phyloP scores from a whole-genome alignment of 2,797 vertebrate species.

The Chelidonichthys spinosus region DNA sequence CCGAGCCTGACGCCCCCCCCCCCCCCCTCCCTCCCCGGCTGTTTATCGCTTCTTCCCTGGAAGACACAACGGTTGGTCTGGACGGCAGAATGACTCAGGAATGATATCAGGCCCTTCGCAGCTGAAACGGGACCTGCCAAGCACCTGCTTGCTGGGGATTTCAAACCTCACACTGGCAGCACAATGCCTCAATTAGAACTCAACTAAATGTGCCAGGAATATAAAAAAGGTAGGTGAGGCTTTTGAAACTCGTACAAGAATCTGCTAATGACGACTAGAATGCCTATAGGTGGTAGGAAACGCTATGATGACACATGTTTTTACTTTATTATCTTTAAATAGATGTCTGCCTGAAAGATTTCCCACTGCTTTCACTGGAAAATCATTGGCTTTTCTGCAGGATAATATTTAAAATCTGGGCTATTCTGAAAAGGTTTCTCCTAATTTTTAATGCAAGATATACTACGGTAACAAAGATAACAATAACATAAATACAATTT shows the following conservation, averaged over 20 bases:
- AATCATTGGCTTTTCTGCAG: too few relatives aligned
- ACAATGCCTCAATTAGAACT: constrained; percentile 1
- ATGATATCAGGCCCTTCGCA: constrained; percentile 18
- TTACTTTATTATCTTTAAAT: too few relatives aligned
- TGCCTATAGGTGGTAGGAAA: neutral
- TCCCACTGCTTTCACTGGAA: too few relatives aligned
- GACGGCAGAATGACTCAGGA: constrained; percentile 34
- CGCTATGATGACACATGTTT: neutral
- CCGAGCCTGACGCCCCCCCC: constrained; percentile 31
- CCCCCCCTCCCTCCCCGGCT: constrained; percentile 36
- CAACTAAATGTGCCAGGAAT: neutral
- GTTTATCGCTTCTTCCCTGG: constrained; percentile 52
- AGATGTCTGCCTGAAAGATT: too few relatives aligned
- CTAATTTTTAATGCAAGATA: too few relatives aligned
- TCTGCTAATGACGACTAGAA: neutral
- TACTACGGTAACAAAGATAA: too few relatives aligned
- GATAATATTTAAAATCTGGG: too few relatives aligned
- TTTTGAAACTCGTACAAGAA: neutral
- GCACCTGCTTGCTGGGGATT: neutral
- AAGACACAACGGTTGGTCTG: constrained; percentile 32
- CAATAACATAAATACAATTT: too few relatives aligned
- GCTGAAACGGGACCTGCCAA: constrained; percentile 6
- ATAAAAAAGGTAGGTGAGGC: neutral
- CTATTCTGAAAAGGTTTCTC: too few relatives aligned
- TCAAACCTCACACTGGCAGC: constrained; percentile 16